These are phyloP conservation scores for Echiichthys vipera DNA, from an alignment of 2,797 vertebrate species.

Conservation along the genomic window DNA sequence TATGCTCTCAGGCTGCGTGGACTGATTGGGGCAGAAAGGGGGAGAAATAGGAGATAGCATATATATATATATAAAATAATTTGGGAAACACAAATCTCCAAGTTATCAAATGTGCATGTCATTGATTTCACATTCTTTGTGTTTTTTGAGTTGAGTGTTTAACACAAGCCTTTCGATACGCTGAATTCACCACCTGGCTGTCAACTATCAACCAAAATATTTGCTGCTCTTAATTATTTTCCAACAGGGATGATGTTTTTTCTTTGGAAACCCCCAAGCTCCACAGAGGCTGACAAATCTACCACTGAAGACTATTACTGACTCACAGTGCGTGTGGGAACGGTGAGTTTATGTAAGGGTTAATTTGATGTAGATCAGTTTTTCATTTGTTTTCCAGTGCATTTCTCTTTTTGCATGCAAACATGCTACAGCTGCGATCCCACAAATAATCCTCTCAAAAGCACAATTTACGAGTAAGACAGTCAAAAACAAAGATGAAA, in stretches of 20 bases:
- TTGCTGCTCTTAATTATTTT: conserved; percentile 25
- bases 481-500: conserved; percentile 16
- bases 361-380: too few species aligned
- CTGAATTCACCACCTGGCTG: conserved; percentile 19
- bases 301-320: conserved; percentile 15
- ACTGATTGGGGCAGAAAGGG: background rate
- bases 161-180: conserved; percentile 9
- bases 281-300: background rate
- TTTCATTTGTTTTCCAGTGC: conserved; percentile 11
- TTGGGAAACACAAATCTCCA: background rate
- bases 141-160: background rate
- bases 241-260: conserved; percentile 29
- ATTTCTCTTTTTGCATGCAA: conserved; percentile 10
- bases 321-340: conserved; percentile 34
- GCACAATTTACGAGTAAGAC: background rate
- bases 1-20: background rate
- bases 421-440: background rate
- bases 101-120: background rate
- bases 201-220: conserved; percentile 13
- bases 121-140: background rate
- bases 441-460: background rate
- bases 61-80: too few species aligned
- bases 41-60: too few species aligned
- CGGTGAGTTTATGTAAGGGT: too few species aligned
- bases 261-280: conserved; percentile 58